Base-by-base conservation (phyloP, 1,140 invertebrate genomes). In the Zaprionus ornatus region DNA sequence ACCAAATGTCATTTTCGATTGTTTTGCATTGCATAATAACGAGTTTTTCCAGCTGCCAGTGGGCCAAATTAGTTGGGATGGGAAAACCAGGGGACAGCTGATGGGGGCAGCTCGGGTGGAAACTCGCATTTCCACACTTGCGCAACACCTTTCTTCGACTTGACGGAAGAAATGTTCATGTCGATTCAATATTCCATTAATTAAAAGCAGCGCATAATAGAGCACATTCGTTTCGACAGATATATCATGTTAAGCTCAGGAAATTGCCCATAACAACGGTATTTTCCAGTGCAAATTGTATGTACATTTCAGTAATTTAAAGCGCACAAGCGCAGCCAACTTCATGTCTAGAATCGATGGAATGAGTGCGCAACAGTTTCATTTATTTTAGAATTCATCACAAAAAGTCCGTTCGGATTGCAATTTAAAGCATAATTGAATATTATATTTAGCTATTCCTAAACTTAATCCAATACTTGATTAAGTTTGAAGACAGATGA, bases 71-170 rank as follows among this genome's bases (percentile, higher is more conserved):
- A 13, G 35, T 19, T 21, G 32, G 52, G 2, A 10, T 10, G 7
- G 37, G 5, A 42, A 17, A 17, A 15, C 2, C 5, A 4, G 15
- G 13, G 15, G 13, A 32, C 0, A 32, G 29, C 10, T 37, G 13
- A 6, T 7, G 37, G 40, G 66, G 42, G 66, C 64, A 78, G 29
- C 29, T 32, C 9, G 9, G 9, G 9, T 32, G 29, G 9, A 78
- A 69, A 60, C 60, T 57, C 4, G 55, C 42, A 48, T 74, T 69
- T 63, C 59, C 72, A 71, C 52, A 37, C 73, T 71, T 75, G 68
- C 55, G 60, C 67, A 70, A 75, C 35, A 13, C 17, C 25, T 45
- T 64, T 71, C 52, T 37, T 60, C 50, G 12, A 15, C 27, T 23
- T 35, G 21, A 25, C 71, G 57, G 57, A 60, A 73, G 35, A 55